A percentile compares a stretch with the other conserved stretches of the same genome.
Conservation (phyloP, 2,113 vertebrate genomes). For the Copsychus sechellarum region DNA sequence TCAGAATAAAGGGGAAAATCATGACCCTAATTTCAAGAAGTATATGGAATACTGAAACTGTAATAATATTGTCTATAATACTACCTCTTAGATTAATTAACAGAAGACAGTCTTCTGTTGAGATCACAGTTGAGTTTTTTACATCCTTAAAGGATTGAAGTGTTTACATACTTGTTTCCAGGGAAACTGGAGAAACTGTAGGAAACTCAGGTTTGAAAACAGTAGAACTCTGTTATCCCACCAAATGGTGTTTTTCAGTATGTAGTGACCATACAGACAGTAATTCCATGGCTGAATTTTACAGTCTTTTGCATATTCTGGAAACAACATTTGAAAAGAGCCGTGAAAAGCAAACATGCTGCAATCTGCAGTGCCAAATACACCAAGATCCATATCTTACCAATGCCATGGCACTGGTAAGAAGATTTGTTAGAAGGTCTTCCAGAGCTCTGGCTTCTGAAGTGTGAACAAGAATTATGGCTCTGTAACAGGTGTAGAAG, state of each 20-base stretch:
- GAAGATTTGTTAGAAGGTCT: neutral
- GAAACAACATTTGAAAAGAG: neutral
- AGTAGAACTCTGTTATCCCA: neutral
- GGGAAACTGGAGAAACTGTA: neutral
- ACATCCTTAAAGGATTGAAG: neutral
- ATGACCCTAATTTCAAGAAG: neutral
- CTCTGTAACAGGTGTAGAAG: neutral
- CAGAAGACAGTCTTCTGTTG: neutral
- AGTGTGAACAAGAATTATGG: neutral
- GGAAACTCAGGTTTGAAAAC: neutral
- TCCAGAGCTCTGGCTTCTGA: neutral
- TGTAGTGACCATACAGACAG: neutral
- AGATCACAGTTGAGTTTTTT: neutral
- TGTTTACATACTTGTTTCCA: neutral
- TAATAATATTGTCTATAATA: neutral
- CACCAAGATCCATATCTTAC: accelerated
- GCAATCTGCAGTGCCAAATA: neutral
- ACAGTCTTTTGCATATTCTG: neutral
- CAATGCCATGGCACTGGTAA: accelerated
- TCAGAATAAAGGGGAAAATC: neutral
- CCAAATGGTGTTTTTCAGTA: neutral
- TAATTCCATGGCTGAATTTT: neutral
- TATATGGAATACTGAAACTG: neutral
- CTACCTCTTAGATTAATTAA: neutral
- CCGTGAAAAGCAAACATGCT: neutral